Conservation (phyloP, 2,113 vertebrate species). For the Pleuronectes platessa region DNA sequence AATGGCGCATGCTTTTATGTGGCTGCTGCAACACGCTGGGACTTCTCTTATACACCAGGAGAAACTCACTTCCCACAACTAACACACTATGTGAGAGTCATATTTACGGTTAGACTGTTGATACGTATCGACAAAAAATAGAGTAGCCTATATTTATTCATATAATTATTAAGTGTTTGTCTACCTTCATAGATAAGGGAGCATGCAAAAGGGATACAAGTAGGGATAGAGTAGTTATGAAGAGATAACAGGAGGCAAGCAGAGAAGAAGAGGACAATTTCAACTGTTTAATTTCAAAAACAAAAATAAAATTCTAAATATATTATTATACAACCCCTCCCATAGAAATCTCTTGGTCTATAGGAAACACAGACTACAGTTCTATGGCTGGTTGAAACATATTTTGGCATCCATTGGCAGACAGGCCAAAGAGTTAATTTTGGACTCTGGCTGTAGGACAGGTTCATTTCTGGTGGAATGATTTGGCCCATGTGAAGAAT, state of each 20-base stretch:
- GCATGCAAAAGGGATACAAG: neutral
- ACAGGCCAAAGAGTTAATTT: neutral
- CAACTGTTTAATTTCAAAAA: neutral
- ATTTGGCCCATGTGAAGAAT: slow-evolving; percentile 3
- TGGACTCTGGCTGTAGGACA: neutral
- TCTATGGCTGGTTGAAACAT: neutral
- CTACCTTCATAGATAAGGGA: neutral
- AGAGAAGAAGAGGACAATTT: neutral
- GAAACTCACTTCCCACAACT: neutral
- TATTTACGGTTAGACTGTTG: neutral
- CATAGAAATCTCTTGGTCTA: too few species aligned
- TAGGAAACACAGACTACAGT: neutral
- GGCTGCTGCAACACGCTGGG: neutral
- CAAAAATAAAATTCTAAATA: too few species aligned
- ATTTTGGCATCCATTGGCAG: neutral
- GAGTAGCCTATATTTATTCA: neutral
- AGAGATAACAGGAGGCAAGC: too few species aligned
- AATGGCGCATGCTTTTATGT: neutral
- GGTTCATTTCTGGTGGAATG: slow-evolving; percentile 18
- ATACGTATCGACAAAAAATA: neutral
- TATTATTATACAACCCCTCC: too few species aligned
- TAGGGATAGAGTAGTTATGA: too few species aligned
- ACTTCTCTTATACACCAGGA: neutral
- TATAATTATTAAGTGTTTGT: neutral
- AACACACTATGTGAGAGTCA: neutral